These are phyloP conservation scores for Aplocera efformata DNA, from an alignment of 2,888 invertebrate species.

Conservation along the genomic window DNA sequence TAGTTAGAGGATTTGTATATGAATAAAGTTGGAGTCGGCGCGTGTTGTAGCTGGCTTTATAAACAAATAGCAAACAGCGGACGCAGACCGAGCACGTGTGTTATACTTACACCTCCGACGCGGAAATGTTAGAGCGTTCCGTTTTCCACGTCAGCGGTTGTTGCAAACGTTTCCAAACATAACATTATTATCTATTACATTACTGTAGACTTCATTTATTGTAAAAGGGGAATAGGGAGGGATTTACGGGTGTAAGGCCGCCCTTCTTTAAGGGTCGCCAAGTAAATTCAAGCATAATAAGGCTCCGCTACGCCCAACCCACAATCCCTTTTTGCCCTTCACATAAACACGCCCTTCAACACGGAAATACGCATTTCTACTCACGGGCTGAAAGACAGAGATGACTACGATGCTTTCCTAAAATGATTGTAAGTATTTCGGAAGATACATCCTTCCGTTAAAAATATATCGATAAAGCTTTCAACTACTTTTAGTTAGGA, in stretches of 20 bases:
- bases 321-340: no score
- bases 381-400: no score
- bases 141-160: neutral
- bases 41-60: slow-evolving; percentile 14
- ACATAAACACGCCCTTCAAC: no score
- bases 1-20: slow-evolving; percentile 1
- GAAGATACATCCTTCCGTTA: no score
- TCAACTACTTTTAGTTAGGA: no score
- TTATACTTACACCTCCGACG: slow-evolving; percentile 5
- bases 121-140: slow-evolving; percentile 16
- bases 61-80: slow-evolving; percentile 16
- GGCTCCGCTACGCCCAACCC: neutral
- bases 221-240: slow-evolving; percentile 10
- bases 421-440: no score
- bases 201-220: neutral
- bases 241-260: slow-evolving; percentile 14
- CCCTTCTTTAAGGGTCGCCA: slow-evolving; percentile 12
- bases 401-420: no score
- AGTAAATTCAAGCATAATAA: slow-evolving; percentile 9
- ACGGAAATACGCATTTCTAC: no score
- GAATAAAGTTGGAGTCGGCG: slow-evolving; percentile 15
- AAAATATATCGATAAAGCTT: no score
- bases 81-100: slow-evolving; percentile 15
- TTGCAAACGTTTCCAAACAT: no score
- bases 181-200: no score